Percentiles rank a stretch among this genome's conserved stretches.
Conservation (phyloP, 2,113 vertebrate species). For the Mandrillus leucophaeus region DNA sequence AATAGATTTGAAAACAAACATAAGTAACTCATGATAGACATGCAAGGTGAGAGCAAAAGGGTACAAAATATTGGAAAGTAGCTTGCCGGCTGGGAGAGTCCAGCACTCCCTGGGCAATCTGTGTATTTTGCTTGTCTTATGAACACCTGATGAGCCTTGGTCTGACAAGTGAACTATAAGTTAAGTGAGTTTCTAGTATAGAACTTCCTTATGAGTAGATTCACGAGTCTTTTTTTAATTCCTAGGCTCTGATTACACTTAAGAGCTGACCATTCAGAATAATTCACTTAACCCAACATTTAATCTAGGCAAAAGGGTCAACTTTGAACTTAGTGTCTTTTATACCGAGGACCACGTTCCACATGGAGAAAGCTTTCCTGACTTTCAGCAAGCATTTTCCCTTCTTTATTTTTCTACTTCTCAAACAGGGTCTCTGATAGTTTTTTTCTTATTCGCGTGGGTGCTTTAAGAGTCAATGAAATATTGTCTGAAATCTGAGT, state of each 20-base stretch:
- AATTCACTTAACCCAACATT: neutral
- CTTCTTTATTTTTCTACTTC: neutral
- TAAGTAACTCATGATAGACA: neutral
- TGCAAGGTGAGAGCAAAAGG: neutral
- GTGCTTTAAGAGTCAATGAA: neutral
- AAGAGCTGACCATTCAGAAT: neutral
- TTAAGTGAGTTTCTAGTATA: neutral
- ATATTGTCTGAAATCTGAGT: neutral
- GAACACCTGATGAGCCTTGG: neutral
- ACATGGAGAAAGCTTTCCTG: neutral
- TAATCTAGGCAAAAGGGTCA: neutral
- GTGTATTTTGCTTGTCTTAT: neutral
- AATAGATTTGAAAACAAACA: neutral
- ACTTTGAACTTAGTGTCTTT: neutral
- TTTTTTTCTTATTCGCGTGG: neutral
- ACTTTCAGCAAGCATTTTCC: neutral
- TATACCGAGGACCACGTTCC: neutral
- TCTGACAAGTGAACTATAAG: neutral
- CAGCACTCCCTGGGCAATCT: neutral
- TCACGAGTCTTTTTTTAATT: neutral
- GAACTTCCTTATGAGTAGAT: neutral
- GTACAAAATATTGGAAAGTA: too few relatives aligned
- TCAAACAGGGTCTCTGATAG: neutral
- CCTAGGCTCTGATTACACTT: neutral
- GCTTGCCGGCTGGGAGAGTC: neutral